Percentiles rank a stretch among this genome's conserved stretches.
Conservation (phyloP, 2,113 vertebrate species). For the Thalassarche chlororhynchos region DNA sequence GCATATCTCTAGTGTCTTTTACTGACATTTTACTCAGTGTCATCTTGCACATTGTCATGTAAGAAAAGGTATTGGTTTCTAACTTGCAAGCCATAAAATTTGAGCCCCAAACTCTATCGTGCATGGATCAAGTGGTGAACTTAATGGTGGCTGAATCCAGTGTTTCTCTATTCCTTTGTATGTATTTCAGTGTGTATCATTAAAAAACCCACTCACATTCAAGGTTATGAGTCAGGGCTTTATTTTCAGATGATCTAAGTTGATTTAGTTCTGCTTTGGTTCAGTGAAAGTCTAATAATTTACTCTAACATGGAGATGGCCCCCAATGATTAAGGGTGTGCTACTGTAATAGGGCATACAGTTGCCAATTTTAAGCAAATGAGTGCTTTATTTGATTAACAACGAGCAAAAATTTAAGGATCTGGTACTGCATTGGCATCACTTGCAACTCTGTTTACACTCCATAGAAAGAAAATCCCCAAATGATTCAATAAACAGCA, state of each 20-base stretch:
- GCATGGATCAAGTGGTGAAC: not conserved
- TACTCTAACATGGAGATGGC: not conserved
- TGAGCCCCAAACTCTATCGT: not conserved
- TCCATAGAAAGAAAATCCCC: not conserved
- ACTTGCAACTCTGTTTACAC: not conserved
- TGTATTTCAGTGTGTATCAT: not conserved
- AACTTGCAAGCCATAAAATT: not conserved
- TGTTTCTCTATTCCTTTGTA: not conserved
- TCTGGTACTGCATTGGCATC: not conserved
- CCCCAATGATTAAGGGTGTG: not conserved
- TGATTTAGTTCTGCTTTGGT: not conserved
- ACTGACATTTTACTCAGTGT: too few species aligned
- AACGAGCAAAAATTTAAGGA: not conserved
- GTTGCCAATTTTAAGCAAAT: not conserved
- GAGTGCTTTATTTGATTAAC: not conserved
- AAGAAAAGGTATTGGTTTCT: not conserved
- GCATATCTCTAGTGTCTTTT: not conserved
- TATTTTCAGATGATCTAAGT: not conserved
- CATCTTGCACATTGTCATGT: not conserved
- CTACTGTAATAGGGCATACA: not conserved
- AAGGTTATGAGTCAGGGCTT: not conserved
- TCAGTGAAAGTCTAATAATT: not conserved
- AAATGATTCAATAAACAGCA: not conserved
- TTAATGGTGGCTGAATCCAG: not conserved
- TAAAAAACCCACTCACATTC: not conserved